Evolutionary conservation across 2,797 vertebrate species (phyloP).

Genomic region (Astyanax mexicanus): DNA sequence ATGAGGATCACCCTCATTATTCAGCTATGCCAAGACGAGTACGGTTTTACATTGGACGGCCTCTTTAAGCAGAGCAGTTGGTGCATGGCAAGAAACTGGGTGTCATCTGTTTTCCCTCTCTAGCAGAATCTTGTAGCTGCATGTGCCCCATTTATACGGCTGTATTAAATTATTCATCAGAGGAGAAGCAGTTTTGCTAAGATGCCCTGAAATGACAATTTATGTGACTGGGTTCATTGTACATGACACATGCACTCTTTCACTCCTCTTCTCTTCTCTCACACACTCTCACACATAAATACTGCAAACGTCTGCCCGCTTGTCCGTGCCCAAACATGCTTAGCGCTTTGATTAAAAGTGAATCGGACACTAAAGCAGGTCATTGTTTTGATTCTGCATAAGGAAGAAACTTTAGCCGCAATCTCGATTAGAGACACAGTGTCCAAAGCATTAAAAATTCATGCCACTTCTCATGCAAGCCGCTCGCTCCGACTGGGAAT

Average conservation of each 20-base stretch:
- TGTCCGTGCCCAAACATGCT: background rate
- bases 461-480: slow-evolving; percentile 32
- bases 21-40: too few species aligned
- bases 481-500: slow-evolving; percentile 21
- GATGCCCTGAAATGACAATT: slow-evolving; percentile 59
- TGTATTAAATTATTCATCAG: slow-evolving; percentile 71
- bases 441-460: slow-evolving; percentile 44
- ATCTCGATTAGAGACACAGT: slow-evolving; percentile 1
- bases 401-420: background rate
- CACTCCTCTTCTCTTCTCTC: background rate
- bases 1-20: too few species aligned
- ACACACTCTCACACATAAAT: background rate
- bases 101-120: slow-evolving; percentile 30
- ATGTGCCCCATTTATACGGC: slow-evolving; percentile 66
- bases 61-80: background rate
- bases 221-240: slow-evolving; percentile 54
- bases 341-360: background rate
- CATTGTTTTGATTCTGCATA: background rate
- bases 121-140: slow-evolving; percentile 44
- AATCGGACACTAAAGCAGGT: background rate
- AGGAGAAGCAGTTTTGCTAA: slow-evolving; percentile 64
- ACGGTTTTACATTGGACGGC: too few species aligned
- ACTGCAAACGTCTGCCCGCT: background rate
- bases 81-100: slow-evolving; percentile 25
- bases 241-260: background rate